Evolutionary conservation across 2,113 vertebrate genomes (phyloP).

Genomic region (Abramis brama): DNA sequence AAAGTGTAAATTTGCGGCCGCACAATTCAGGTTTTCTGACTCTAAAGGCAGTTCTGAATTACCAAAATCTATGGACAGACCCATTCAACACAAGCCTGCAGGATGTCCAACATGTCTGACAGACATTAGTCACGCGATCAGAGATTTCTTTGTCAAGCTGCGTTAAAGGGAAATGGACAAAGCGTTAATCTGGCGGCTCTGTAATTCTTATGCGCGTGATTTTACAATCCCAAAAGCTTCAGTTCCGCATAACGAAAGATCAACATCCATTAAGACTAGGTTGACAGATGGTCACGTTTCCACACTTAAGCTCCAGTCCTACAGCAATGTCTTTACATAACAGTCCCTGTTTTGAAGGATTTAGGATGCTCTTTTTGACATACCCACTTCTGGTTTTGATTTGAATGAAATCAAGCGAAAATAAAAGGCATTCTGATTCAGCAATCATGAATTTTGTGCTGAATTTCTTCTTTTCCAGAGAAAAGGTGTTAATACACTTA

Average conservation of each 20-base stretch:
- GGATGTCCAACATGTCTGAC: not conserved
- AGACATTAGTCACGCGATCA: constrained; percentile 22
- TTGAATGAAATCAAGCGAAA: not conserved
- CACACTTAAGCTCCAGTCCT: constrained; percentile 36
- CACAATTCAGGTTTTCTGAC: not conserved
- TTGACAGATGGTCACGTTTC: constrained; percentile 52
- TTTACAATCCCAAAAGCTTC: constrained; percentile 45
- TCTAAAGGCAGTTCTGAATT: not conserved
- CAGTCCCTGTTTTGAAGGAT: constrained; percentile 5
- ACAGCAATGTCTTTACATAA: constrained; percentile 13
- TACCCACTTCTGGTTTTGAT: not conserved
- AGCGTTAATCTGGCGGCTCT: constrained; percentile 12
- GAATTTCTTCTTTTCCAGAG: not conserved
- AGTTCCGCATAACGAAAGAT: constrained; percentile 49
- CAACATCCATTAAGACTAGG: constrained; percentile 45
- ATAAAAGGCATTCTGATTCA: not conserved
- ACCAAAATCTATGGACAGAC: not conserved
- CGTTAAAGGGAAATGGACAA: constrained; percentile 17
- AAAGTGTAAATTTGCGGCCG: not conserved
- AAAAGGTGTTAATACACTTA: not conserved
- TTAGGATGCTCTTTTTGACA: not conserved
- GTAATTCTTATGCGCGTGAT: constrained; percentile 14
- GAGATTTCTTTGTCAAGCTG: constrained; percentile 17
- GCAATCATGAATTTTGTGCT: not conserved
- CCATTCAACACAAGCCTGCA: not conserved